phyloP scores from a whole-genome alignment of 2,113 vertebrate genomes.

The Onychorhynchus coronatus region DNA sequence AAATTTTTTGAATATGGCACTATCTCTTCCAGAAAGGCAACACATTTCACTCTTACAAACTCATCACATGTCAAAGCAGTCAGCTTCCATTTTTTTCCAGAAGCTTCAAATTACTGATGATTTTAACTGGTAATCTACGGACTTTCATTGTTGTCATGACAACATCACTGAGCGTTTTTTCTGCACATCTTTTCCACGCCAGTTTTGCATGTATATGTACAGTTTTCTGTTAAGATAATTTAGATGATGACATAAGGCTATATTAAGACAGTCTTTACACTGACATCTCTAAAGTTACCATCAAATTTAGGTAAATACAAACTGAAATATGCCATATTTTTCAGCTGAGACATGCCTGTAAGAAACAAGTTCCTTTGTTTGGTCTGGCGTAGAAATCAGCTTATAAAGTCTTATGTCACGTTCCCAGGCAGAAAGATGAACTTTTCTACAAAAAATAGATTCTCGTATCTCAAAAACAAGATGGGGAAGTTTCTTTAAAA shows the following conservation, averaged over 20 bases:
- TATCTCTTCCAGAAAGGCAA: background rate
- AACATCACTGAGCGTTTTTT: constrained; percentile 17
- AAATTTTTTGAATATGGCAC: background rate
- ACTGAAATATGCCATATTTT: background rate
- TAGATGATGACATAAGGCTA: background rate
- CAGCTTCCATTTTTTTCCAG: background rate
- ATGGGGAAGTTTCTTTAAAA: background rate
- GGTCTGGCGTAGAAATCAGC: background rate
- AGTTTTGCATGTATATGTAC: background rate
- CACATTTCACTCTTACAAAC: background rate
- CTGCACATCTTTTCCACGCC: background rate
- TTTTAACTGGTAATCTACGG: background rate
- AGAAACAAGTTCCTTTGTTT: background rate
- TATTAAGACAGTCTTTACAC: background rate
- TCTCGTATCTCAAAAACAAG: background rate
- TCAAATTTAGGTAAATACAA: background rate
- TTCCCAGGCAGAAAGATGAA: background rate
- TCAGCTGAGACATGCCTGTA: background rate
- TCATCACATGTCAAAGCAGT: background rate
- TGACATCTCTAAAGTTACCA: background rate
- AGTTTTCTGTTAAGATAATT: background rate
- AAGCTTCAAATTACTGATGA: background rate
- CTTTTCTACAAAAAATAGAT: background rate
- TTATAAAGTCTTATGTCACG: background rate
- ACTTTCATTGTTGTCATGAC: constrained; percentile 48